Base-by-base conservation (phyloP, 2,797 vertebrate genomes). In the Orientallactaga sibirica region DNA sequence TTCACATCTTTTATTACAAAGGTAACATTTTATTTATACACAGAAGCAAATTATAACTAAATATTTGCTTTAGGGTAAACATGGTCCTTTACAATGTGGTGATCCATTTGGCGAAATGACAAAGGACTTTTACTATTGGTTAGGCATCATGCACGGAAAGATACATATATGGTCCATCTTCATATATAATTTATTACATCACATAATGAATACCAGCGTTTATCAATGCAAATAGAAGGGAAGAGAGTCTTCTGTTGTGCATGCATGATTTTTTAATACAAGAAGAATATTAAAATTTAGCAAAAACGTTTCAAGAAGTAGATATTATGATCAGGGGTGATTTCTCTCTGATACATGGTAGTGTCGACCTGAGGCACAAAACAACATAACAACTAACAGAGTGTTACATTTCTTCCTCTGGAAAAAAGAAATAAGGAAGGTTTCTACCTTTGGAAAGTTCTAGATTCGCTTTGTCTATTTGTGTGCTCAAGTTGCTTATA, bases 401-500 rank as follows among this genome's bases (percentile, higher is more conserved):
- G 16, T 8, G 8, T 25, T 6, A 18, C 84, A 71, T 67, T 73
- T 95, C 48, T 84, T 70, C 9, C 58, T 80, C 62, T 90, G 16
- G 75, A 82, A 25, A 88, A 81, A 25, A 89, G 16, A 86, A 79
- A 27, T 79, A 76, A 80, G 25, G 12, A 78, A 5, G 22, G 58
- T 90, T 1, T 64, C 2, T 77, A 64, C 43, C 68, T 95, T 94
- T 76, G 66, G 33, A 95, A 94, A 93, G 87, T 94, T 92, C n/a
- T 87, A 94, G 85, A 37, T 27, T 79, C 7, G 62, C 0, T 55
- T 24, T 43, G 4, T 88, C 75, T 85, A 86, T 96, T 76, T 85
- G 80, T 8, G 22, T 24, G n/a, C 61, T 95, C 12, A n/a, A 68
- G 11, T 88, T 94, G 85, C 96, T 96, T 92, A 20, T 81, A 96